Conservation (phyloP, 2,888 invertebrate genomes). For the Acrobasis repandana region DNA sequence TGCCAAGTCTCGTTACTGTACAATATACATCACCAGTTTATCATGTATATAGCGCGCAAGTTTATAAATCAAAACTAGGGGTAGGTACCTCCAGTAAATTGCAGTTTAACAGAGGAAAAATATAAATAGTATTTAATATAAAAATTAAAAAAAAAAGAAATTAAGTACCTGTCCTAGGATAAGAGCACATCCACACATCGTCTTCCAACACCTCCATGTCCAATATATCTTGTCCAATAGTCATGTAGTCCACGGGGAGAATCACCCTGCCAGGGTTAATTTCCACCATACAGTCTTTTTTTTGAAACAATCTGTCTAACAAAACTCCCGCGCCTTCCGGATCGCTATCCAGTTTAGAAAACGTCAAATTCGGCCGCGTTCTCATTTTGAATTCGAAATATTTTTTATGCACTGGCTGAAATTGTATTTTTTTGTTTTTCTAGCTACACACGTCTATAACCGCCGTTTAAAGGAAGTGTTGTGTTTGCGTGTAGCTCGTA, state of each 20-base stretch:
- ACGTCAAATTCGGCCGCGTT: constrained; percentile 69
- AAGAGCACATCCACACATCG: constrained; percentile 94
- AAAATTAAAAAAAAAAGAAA: neutral
- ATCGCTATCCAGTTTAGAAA: constrained; percentile 83
- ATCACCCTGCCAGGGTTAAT: constrained; percentile 88
- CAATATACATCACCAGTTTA: too few relatives aligned
- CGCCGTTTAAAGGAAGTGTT: constrained; percentile 5
- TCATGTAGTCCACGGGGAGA: constrained; percentile 86
- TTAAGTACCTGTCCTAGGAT: constrained; percentile 88
- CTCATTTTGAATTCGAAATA: constrained; percentile 53
- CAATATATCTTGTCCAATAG: constrained; percentile 87
- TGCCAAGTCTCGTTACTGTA: too few relatives aligned
- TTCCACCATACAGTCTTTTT: constrained; percentile 86
- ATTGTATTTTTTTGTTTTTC: neutral
- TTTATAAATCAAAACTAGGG: too few relatives aligned
- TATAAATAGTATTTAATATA: too few relatives aligned
- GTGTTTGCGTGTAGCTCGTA: neutral
- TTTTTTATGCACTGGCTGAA: neutral
- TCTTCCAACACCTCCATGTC: constrained; percentile 88
- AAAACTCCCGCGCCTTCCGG: constrained; percentile 64
- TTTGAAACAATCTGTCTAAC: constrained; percentile 87
- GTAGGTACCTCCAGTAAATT: too few relatives aligned
- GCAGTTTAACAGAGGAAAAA: too few relatives aligned
- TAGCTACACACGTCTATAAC: constrained; percentile 8
- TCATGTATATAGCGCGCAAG: too few relatives aligned